Evolutionary conservation across 2,113 vertebrate species (phyloP).

Genomic region (Cynopterus brachyotis): DNA sequence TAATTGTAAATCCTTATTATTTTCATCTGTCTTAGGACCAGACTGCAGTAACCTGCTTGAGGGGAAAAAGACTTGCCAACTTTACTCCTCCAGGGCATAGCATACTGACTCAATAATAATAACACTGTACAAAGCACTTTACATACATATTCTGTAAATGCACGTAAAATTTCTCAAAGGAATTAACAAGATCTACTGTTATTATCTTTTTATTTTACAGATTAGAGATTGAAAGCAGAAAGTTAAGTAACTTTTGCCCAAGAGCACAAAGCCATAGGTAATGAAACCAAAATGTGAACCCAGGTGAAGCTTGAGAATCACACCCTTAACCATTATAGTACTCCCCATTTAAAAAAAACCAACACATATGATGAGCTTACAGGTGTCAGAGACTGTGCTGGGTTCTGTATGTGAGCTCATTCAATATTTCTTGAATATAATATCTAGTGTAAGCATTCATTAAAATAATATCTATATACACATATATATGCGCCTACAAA

Average conservation of each 20-base stretch:
- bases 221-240: not conserved
- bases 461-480: not conserved
- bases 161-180: not conserved
- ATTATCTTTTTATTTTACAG: not conserved
- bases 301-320: not conserved
- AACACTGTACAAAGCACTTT: not conserved
- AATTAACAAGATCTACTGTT: not conserved
- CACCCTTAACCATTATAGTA: not conserved
- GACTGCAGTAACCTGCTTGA: not conserved
- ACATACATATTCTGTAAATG: not conserved
- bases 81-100: not conserved
- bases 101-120: not conserved
- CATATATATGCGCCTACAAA: not conserved
- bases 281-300: not conserved
- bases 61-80: not conserved
- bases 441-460: not conserved
- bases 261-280: not conserved
- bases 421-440: not conserved
- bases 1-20: not conserved
- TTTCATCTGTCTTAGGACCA: not conserved
- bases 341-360: not conserved
- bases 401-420: not conserved
- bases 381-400: not conserved
- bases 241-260: not conserved
- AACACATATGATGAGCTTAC: not conserved